Percentiles rank a stretch among this genome's conserved stretches.
Evolutionary conservation across 1,140 invertebrate species (phyloP).

Genomic region (Paraescarpia echinospica): DNA sequence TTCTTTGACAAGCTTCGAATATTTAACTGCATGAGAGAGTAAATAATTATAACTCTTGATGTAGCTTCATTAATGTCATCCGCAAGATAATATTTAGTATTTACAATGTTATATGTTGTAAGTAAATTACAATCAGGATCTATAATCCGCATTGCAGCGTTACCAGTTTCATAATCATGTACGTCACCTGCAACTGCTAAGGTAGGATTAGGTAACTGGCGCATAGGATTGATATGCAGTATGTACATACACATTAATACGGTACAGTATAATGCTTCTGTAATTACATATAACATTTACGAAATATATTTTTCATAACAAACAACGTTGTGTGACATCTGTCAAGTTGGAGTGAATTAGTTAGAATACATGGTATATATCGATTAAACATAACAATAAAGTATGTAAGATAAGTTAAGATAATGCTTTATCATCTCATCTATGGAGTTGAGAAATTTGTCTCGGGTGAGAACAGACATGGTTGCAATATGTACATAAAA

Average conservation of each 20-base stretch:
- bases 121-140: slow-evolving; percentile 8
- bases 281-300: neutral
- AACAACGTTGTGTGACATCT: neutral
- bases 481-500: too few species aligned
- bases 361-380: slow-evolving; percentile 1
- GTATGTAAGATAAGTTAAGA: too few species aligned
- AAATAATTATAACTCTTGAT: neutral
- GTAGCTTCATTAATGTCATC: neutral
- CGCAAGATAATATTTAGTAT: slow-evolving; percentile 11
- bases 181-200: neutral
- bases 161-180: neutral
- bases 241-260: slow-evolving; percentile 1
- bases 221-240: neutral
- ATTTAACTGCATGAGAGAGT: neutral
- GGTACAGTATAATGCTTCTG: neutral
- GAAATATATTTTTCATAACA: neutral
- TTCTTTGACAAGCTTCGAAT: neutral
- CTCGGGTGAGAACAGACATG: too few species aligned
- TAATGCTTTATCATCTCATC: too few species aligned
- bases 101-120: neutral
- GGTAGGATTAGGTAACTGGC: neutral
- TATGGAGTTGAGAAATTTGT: too few species aligned
- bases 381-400: too few species aligned
- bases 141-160: neutral
- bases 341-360: neutral